These are phyloP conservation scores for Pseudolaguvia tuberculata DNA, from an alignment of 2,113 vertebrate genomes.

Conservation along the genomic window DNA sequence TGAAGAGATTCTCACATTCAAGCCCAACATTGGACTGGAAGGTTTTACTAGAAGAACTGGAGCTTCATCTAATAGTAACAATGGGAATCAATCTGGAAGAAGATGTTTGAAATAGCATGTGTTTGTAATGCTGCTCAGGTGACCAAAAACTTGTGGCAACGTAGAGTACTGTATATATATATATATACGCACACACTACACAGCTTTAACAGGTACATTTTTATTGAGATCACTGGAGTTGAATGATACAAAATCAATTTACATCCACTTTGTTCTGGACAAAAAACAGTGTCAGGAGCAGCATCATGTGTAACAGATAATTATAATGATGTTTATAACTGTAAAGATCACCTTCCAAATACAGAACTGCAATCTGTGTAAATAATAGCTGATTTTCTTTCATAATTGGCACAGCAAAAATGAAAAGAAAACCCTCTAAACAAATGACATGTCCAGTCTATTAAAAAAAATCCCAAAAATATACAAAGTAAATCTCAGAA, in stretches of 20 bases:
- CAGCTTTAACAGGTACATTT: neutral
- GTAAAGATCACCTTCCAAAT: neutral
- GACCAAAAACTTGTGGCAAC: too few relatives aligned
- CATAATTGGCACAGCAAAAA: neutral
- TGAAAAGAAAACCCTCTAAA: neutral
- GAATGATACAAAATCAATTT: constrained; percentile 13
- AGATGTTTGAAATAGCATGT: too few relatives aligned
- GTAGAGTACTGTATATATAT: neutral
- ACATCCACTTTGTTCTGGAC: constrained; percentile 33
- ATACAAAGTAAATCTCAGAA: neutral
- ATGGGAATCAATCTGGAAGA: too few relatives aligned
- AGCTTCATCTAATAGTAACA: too few relatives aligned
- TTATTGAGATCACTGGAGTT: constrained; percentile 20
- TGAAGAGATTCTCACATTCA: too few relatives aligned
- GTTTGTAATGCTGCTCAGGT: too few relatives aligned
- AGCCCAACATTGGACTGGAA: too few relatives aligned
- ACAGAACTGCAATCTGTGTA: neutral
- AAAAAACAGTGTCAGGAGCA: constrained; percentile 35
- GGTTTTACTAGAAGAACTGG: too few relatives aligned
- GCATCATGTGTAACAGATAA: constrained; percentile 39
- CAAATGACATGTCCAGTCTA: neutral
- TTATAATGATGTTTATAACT: neutral
- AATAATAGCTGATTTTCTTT: neutral
- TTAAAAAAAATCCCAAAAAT: neutral
- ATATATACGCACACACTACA: neutral